Evolutionary conservation across 2,113 vertebrate genomes (phyloP), one percentile per base, ranked within the genome.

Genomic region (Pomatostomus ruficeps): DNA sequence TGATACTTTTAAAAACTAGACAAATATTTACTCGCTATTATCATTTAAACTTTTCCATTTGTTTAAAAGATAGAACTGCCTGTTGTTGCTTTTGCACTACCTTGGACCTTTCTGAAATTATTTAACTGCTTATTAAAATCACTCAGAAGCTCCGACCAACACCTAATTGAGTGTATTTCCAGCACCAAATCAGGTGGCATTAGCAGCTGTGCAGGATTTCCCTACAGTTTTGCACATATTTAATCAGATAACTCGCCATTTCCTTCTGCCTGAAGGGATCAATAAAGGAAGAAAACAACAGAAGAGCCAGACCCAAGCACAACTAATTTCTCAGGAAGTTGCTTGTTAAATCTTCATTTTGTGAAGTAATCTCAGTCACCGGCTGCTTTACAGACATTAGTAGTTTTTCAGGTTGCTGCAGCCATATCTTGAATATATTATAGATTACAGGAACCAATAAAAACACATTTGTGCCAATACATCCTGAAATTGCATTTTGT

Each of bases 11-110:
- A 28, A 67, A 95, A 92, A 72, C 5, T 58, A 93, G 67, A 83
- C 46, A 97, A 96, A 94, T 90, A 84, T 70, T 97, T 87, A 81
- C 49, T 78, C 74, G 23, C 75, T 95, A n/a, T 94, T 92, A 59
- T 85, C 46, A 85, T 87, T 91, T 95, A 96, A 97, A 59, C 20
- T 84, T 95, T 79, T 36, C 19, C 31, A 54, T 92, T 54, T 71
- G n/a, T 85, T 94, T 85, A 42, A 91, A 81, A 73, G 74, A 76
- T 79, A 16, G 19, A 62, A 83, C 72, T 76, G 28, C 75, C 58
- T 80, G 11, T 43, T 84, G 42, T 45, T 79, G 67, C 16, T 91
- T 85, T 89, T 87, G 33, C 48, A 49, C 31, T 61, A 42, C 9
- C n/a, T 58, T 66, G 42, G 24, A 89, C 35, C 31, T 95, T 91